A percentile compares a stretch with the other conserved stretches of the same genome.
Evolutionary conservation across 2,888 invertebrate species (phyloP).

Genomic region (Athripsodes cinereus): DNA sequence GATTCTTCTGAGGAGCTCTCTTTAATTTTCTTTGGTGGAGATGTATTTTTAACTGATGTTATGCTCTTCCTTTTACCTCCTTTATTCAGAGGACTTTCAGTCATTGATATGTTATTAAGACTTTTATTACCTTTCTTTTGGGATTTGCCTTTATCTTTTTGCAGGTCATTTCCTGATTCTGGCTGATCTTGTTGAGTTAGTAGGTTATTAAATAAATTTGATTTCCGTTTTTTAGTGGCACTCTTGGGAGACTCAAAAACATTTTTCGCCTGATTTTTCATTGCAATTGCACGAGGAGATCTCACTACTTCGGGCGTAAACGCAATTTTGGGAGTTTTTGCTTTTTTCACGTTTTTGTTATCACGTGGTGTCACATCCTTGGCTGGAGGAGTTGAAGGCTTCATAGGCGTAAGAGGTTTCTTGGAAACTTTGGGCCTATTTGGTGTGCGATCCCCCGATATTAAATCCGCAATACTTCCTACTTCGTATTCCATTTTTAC

Average conservation of each 20-base stretch:
- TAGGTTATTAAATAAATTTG: conserved; percentile 23
- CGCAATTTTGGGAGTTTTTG: conserved; percentile 18
- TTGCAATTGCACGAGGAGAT: not conserved
- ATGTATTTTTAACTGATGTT: conserved; percentile 8
- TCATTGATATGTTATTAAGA: not conserved
- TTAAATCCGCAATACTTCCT: conserved; percentile 53
- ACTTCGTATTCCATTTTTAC: conserved; percentile 46
- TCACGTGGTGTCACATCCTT: conserved; percentile 33
- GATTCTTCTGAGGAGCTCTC: not conserved
- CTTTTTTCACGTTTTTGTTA: conserved; percentile 7
- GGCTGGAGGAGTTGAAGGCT: conserved; percentile 40
- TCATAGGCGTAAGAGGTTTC: conserved; percentile 42
- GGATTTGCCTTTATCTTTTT: not conserved
- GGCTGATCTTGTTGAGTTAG: conserved; percentile 18
- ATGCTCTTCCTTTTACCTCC: not conserved
- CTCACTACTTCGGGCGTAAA: conserved; percentile 16
- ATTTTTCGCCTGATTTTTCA: not conserved
- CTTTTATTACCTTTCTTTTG: not conserved
- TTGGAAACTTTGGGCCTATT: conserved; percentile 45
- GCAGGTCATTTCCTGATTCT: too few species aligned
- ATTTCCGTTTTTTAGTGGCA: conserved; percentile 13
- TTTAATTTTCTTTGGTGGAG: conserved; percentile 10
- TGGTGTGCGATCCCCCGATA: conserved; percentile 52
- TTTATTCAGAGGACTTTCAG: not conserved
- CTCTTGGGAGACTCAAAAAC: conserved; percentile 20